Evolutionary conservation across 2,797 vertebrate species (phyloP).

Genomic region (Rhabdophis nuchalis): DNA sequence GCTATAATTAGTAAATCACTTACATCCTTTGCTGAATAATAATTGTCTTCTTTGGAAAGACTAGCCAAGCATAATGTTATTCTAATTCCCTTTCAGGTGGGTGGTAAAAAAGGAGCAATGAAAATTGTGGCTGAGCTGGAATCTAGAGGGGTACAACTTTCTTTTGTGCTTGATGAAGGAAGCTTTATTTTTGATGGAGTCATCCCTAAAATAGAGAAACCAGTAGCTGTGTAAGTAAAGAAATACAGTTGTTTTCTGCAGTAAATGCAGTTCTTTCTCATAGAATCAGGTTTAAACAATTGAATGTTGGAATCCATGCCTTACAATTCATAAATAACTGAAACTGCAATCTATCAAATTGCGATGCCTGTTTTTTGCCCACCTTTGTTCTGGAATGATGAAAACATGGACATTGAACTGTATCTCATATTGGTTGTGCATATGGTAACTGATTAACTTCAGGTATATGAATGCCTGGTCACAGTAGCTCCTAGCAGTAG

Average conservation of each 20-base stretch:
- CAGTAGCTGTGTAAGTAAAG: conserved; percentile 84
- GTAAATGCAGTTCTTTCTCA: neutral
- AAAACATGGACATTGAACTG: neutral
- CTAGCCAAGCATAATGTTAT: neutral
- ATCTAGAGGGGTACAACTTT: conserved; percentile 75
- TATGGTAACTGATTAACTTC: neutral
- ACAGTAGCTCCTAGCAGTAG: neutral
- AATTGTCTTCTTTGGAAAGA: neutral
- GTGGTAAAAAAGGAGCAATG: conserved; percentile 76
- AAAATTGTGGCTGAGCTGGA: conserved; percentile 82
- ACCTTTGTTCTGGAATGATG: neutral
- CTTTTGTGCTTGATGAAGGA: conserved; percentile 87
- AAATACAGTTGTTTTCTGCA: neutral
- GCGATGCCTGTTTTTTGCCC: neutral
- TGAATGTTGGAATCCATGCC: neutral
- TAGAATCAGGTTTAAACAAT: neutral
- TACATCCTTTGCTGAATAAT: neutral
- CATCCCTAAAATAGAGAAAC: conserved; percentile 74
- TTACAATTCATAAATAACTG: neutral
- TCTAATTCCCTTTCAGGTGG: conserved; percentile 69
- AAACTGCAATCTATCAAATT: neutral
- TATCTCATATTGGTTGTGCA: neutral
- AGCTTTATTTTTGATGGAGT: conserved; percentile 78
- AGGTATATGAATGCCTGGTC: neutral
- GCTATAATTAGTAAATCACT: no score